A percentile compares a stretch with the other conserved stretches of the same genome.
Evolutionary conservation across 1,140 invertebrate species (phyloP).

Genomic region (Scaptomyza montana): DNA sequence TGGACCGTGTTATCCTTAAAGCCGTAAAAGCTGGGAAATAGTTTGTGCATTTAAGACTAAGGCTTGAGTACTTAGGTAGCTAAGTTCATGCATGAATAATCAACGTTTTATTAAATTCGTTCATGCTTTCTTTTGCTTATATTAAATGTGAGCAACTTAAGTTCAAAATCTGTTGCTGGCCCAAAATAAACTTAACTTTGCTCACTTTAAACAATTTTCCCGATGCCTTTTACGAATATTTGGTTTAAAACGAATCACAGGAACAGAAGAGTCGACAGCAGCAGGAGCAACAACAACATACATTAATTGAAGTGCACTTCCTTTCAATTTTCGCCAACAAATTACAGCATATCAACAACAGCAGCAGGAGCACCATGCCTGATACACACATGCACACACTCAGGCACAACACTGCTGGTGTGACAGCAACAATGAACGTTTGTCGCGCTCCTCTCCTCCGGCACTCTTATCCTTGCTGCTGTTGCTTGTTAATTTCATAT

Average conservation of each 20-base stretch:
- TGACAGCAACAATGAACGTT: constrained; percentile 20
- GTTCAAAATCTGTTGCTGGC: no score
- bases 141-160: no score
- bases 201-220: constrained; percentile 14
- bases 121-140: no score
- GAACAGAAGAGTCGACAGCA: constrained; percentile 7
- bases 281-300: constrained; percentile 30
- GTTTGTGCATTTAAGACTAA: not conserved
- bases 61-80: not conserved
- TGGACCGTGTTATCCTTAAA: constrained; percentile 8
- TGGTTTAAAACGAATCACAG: constrained; percentile 8
- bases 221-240: constrained; percentile 8
- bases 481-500: constrained; percentile 73
- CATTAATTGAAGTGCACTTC: constrained; percentile 77
- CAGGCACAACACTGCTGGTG: not conserved
- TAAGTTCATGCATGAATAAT: not conserved
- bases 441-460: constrained; percentile 8
- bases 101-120: no score
- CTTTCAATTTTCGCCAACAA: constrained; percentile 74
- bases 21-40: not conserved
- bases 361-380: constrained; percentile 18
- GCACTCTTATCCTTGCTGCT: constrained; percentile 26
- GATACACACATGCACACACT: not conserved
- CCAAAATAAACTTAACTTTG: not conserved
- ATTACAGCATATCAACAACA: constrained; percentile 59